Evolutionary conservation across 1,140 invertebrate species (phyloP).

Genomic region (Calliopsis andreniformis): DNA sequence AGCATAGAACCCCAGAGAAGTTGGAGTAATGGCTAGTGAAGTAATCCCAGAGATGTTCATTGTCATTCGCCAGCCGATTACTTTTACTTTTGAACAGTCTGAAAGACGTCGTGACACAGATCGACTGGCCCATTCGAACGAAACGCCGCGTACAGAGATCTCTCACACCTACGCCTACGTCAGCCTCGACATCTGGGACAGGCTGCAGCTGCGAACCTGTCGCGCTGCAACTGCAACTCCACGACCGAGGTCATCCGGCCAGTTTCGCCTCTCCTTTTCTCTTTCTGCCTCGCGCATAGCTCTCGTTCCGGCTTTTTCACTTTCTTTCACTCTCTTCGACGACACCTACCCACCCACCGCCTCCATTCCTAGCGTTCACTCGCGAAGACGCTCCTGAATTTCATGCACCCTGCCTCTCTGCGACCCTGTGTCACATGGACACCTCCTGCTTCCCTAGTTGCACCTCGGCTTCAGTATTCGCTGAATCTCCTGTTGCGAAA

Average conservation of each 20-base stretch:
- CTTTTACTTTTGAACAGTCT: constrained; percentile 40
- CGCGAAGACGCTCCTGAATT: constrained; percentile 1
- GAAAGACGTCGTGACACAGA: constrained; percentile 41
- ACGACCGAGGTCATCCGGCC: constrained; percentile 60
- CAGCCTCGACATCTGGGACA: constrained; percentile 53
- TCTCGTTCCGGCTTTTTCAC: constrained; percentile 53
- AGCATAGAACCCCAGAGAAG: too few relatives aligned
- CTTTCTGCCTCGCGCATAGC: constrained; percentile 6
- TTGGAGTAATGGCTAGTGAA: too few relatives aligned
- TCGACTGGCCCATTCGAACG: constrained; percentile 22
- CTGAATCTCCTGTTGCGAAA: too few relatives aligned
- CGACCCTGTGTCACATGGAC: too few relatives aligned
- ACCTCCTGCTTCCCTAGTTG: too few relatives aligned
- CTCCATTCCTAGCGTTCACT: neutral
- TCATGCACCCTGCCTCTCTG: too few relatives aligned
- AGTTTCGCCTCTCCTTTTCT: constrained; percentile 34
- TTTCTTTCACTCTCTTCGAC: constrained; percentile 53
- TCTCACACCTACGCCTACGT: constrained; percentile 47
- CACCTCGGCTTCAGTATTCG: too few relatives aligned
- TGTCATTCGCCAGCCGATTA: constrained; percentile 24
- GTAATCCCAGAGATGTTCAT: too few relatives aligned
- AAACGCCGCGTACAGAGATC: constrained; percentile 37
- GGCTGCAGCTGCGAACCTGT: constrained; percentile 55
- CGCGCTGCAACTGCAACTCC: constrained; percentile 46
- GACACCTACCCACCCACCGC: too few relatives aligned